Base-by-base conservation (phyloP, 1,140 invertebrate genomes). In the Sycophaga agraensis region DNA sequence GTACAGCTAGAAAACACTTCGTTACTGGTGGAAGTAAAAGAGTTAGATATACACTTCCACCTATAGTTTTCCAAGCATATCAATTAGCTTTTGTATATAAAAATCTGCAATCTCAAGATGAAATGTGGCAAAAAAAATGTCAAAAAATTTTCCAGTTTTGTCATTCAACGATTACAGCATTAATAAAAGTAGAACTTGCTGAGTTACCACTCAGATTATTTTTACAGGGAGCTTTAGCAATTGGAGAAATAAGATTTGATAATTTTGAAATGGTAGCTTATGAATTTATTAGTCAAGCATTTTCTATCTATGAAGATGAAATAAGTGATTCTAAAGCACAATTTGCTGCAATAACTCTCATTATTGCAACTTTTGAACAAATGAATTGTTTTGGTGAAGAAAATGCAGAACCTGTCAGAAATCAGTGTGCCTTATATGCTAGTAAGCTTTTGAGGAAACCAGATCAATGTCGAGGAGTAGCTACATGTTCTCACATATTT, bases 91-190 rank as follows among this genome's bases (percentile, higher is more conserved):
- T 91, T 70, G 87, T 87, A 42, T 98, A 94, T 72, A 89, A 89
- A 73, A 84, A 88, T 14, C 74, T 89, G 6, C 85, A 87, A 68
- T 89, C 93, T 60, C 83, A 91, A 88, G 94, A 97, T 82, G 93
- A 96, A 51, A 94, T 96, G 82, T 99, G 97, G 96, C 92, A 97
- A 73, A 97, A 96, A 75, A 99, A 99, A 76, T 96, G 96, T 70
- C 90, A 94, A 72, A 98, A 98, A 80, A 97, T 99, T 50, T 98
- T 99, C 80, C 92, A 97, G 74, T 99, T 98, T 76, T 98, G 95
- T 73, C 95, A 98, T 74, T 89, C 93, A 63, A 98, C 95, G 2
- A 97, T 99, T 63, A 91, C 87, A 22, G 91, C 92, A 34, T 78
- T 99, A 37, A 93, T 95, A 59, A 98, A 98, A 76, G 94, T 93